Conservation (phyloP, 1,140 invertebrate genomes). For the Venturia canescens region DNA sequence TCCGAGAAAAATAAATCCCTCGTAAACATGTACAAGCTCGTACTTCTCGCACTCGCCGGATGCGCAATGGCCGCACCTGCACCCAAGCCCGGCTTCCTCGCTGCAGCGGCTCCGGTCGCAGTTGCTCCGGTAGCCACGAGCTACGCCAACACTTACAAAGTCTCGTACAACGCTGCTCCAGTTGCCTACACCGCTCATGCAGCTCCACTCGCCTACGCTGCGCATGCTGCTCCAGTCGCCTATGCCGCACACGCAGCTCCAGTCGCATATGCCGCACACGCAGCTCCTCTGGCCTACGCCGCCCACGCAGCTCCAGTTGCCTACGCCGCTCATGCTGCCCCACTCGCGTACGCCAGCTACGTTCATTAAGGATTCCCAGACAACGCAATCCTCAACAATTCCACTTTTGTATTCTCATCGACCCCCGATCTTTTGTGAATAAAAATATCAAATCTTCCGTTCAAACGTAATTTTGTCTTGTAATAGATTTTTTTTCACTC, state of each 20-base stretch:
- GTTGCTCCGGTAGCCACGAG: conserved; percentile 66
- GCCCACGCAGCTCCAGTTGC: conserved; percentile 48
- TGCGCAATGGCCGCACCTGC: conserved; percentile 52
- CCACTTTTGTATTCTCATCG: neutral
- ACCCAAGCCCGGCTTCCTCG: conserved; percentile 24
- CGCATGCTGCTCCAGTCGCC: conserved; percentile 47
- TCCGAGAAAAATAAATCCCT: conserved; percentile 16
- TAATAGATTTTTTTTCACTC: neutral
- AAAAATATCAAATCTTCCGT: neutral
- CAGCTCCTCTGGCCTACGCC: conserved; percentile 55
- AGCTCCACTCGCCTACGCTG: conserved; percentile 56
- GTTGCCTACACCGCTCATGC: conserved; percentile 50
- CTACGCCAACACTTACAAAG: conserved; percentile 63
- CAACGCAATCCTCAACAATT: neutral
- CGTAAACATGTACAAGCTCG: conserved; percentile 53
- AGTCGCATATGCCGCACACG: conserved; percentile 56
- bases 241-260: conserved; percentile 56
- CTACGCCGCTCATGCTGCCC: conserved; percentile 61
- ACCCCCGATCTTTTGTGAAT: neutral
- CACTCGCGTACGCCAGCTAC: conserved; percentile 51
- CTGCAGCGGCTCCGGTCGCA: conserved; percentile 46
- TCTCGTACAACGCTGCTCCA: conserved; percentile 43
- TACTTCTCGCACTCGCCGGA: conserved; percentile 68
- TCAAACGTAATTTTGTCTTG: neutral
- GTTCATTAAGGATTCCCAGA: conserved; percentile 10